Evolutionary conservation across 2,113 vertebrate genomes (phyloP).

Genomic region (Hippoglossus stenolepis): DNA sequence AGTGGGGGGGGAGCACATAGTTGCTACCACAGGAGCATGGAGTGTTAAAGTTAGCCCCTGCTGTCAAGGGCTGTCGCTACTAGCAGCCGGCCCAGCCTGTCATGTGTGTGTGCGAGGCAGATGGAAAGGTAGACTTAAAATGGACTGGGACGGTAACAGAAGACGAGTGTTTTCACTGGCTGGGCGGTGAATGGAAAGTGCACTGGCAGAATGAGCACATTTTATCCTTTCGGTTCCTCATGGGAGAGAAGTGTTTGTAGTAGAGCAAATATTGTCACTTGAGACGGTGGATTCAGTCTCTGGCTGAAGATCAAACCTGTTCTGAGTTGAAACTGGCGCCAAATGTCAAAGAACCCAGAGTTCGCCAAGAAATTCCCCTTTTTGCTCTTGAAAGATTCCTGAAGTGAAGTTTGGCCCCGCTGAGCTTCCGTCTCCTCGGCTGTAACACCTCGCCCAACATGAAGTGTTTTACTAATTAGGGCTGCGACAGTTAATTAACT

Average conservation of each 20-base stretch:
- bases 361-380: background rate
- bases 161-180: constrained; percentile 52
- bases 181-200: constrained; percentile 58
- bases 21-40: constrained; percentile 17
- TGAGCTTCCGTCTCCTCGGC: background rate
- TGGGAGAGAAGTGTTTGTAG: constrained; percentile 10
- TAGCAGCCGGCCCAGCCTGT: constrained; percentile 31
- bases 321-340: background rate
- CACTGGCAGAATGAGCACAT: constrained; percentile 16
- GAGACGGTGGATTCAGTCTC: background rate
- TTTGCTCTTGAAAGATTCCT: background rate
- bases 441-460: too few species aligned
- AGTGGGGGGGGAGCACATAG: constrained; percentile 1
- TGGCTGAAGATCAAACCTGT: background rate
- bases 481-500: too few species aligned
- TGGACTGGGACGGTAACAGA: constrained; percentile 58
- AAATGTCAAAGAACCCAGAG: background rate
- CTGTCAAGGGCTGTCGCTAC: constrained; percentile 39
- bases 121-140: constrained; percentile 62
- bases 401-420: background rate
- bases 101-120: constrained; percentile 20
- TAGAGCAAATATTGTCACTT: background rate
- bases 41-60: constrained; percentile 70
- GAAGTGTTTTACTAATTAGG: too few species aligned
- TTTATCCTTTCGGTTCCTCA: background rate